phyloP scores from a whole-genome alignment of 2,888 invertebrate species.

The Oscheius sp. region DNA sequence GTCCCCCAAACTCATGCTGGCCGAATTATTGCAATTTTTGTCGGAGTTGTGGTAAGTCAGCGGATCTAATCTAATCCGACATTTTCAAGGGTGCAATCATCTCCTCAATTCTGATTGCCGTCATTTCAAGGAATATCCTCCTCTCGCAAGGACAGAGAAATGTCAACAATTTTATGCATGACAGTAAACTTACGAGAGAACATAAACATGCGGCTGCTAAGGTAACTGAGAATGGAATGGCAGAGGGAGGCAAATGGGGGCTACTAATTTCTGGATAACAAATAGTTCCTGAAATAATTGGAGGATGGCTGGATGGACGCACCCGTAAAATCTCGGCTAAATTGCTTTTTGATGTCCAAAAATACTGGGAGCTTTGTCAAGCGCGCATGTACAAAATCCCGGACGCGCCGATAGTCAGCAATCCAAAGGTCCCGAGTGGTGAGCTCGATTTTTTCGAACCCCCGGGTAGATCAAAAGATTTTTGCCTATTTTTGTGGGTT shows the following conservation, averaged over 20 bases:
- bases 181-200: conserved; percentile 98
- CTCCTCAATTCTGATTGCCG: conserved; percentile 97
- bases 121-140: conserved; percentile 98
- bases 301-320: background rate
- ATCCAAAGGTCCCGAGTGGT: too few relatives aligned
- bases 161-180: conserved; percentile 99
- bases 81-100: conserved; percentile 90
- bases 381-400: too few relatives aligned
- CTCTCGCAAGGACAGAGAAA: conserved; percentile 97
- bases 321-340: background rate
- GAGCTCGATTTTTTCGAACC: too few relatives aligned
- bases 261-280: too few relatives aligned
- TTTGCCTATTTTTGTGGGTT: too few relatives aligned
- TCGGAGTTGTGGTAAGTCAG: conserved; percentile 94
- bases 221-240: conserved; percentile 77
- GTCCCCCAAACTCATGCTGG: conserved; percentile 99
- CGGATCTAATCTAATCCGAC: background rate
- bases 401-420: too few relatives aligned
- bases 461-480: too few relatives aligned
- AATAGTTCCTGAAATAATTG: too few relatives aligned
- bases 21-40: conserved; percentile 96
- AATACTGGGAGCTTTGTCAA: too few relatives aligned
- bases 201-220: conserved; percentile 99
- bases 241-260: background rate
- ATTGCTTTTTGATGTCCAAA: background rate